Evolutionary conservation across 1,140 invertebrate species (phyloP).

Genomic region (Trypoxylus dichotomus): DNA sequence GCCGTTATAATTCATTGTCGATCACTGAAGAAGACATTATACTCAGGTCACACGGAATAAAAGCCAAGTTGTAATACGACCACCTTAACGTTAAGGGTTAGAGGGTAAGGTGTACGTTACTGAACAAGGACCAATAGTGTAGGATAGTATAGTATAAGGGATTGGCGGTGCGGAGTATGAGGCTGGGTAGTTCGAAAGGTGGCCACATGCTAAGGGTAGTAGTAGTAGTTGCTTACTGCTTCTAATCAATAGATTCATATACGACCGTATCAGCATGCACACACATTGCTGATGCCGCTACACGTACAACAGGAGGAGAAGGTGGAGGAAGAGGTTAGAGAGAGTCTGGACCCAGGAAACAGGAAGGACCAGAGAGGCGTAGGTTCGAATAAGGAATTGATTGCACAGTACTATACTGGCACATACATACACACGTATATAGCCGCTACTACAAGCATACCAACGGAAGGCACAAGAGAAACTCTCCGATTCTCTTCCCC

Average conservation of each 20-base stretch:
- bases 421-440: not conserved
- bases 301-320: slow-evolving; percentile 12
- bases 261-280: slow-evolving; percentile 47
- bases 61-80: slow-evolving; percentile 40
- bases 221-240: slow-evolving; percentile 33
- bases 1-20: slow-evolving; percentile 13
- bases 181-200: slow-evolving; percentile 29
- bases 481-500: slow-evolving; percentile 2
- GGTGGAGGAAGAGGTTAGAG: slow-evolving; percentile 17
- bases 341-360: slow-evolving; percentile 33
- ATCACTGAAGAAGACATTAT: not conserved
- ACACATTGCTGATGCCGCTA: slow-evolving; percentile 34
- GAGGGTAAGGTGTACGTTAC: slow-evolving; percentile 39
- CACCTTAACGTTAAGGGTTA: slow-evolving; percentile 38
- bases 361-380: slow-evolving; percentile 30
- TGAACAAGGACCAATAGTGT: slow-evolving; percentile 36
- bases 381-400: slow-evolving; percentile 48
- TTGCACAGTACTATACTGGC: slow-evolving; percentile 35
- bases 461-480: slow-evolving; percentile 22
- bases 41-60: slow-evolving; percentile 17
- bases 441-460: slow-evolving; percentile 11
- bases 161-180: slow-evolving; percentile 12
- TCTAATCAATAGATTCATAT: slow-evolving; percentile 50
- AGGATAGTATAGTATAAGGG: slow-evolving; percentile 25
- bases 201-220: slow-evolving; percentile 33